Base-by-base conservation (phyloP, 2,113 vertebrate species). In the Menidia beryllina region DNA sequence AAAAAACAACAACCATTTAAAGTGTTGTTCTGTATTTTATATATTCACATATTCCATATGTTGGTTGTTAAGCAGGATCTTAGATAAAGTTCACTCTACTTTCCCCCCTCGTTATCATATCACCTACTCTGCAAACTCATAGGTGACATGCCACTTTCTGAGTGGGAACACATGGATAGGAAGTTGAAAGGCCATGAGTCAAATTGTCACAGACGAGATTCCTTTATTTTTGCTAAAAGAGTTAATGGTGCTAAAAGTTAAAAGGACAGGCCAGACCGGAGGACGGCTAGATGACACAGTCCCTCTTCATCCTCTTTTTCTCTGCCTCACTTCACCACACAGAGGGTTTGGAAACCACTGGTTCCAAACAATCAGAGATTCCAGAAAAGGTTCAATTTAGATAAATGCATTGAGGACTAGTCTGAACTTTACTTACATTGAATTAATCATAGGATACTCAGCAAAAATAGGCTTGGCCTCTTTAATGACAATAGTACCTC, bases 121-220 rank as follows among this genome's bases (percentile, higher is more conserved):
- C 67, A 50, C 77, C 79, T 65, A 72, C 75, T 79, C 85, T 91
- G 86, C 89, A 90, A 25, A 90, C 89, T 87, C 86, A 82, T 83
- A 85, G 92, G 84, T 81, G 75, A 86, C 79, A 86, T 61, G 88
- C 59, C 92, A 76, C 82, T 82, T 19, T 77, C 43, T 30, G 91
- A n/a, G n/a, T n/a, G n/a, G n/a, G n/a, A n/a, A 91, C 84, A 93
- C 91, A 92, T 92, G 94, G 92, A 94, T 91, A 92, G 91, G 86
- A 84, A 92, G 92, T 89, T 93, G 87, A 91, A 94, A 93, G 91
- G 92, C 93, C 91, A 92, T 80, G 86, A 86, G 65, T 85, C 49
- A 85, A 86, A 91, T 92, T 93, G 90, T 94, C 92, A 93, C 92
- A 92, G 61, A 91, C 88, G 88, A 94, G 89, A 91, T 91, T 91